A percentile compares a stretch with the other conserved stretches of the same genome.
Evolutionary conservation across 2,797 vertebrate genomes (phyloP).

Genomic region (Epinephelus coioides): DNA sequence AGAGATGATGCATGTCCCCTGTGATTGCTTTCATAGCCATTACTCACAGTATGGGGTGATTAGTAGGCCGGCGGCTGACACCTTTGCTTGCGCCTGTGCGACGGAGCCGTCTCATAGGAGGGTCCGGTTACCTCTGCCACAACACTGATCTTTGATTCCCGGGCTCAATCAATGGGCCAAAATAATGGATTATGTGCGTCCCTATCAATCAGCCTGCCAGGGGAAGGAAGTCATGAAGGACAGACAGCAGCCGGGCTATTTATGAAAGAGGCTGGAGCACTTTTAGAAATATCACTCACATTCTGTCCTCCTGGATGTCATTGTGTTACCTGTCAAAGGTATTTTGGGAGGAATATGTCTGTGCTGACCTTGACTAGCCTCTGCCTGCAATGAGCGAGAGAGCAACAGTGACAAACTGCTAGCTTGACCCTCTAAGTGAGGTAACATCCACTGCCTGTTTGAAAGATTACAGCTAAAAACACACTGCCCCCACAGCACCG

Average conservation of each 20-base stretch:
- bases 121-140: constrained; percentile 65
- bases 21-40: constrained; percentile 82
- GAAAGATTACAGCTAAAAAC: not conserved
- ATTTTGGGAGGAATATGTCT: constrained; percentile 61
- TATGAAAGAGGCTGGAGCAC: constrained; percentile 45
- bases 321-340: constrained; percentile 62
- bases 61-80: constrained; percentile 76
- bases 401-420: constrained; percentile 18
- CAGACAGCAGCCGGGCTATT: constrained; percentile 53
- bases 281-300: constrained; percentile 60
- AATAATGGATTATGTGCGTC: constrained; percentile 73
- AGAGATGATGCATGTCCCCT: constrained; percentile 82
- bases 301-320: constrained; percentile 52
- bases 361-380: constrained; percentile 57
- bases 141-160: constrained; percentile 70
- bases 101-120: constrained; percentile 67
- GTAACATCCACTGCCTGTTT: constrained; percentile 11
- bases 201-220: constrained; percentile 67
- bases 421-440: constrained; percentile 28
- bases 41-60: constrained; percentile 79
- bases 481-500: too few species aligned
- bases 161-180: constrained; percentile 69
- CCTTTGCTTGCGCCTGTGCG: constrained; percentile 57
- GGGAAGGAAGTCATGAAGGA: constrained; percentile 44
- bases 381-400: constrained; percentile 2